Percentiles rank a stretch among this genome's conserved stretches.
These are phyloP conservation scores for Dasyprocta punctata DNA, from an alignment of 2,113 vertebrate species.

Conservation along the genomic window DNA sequence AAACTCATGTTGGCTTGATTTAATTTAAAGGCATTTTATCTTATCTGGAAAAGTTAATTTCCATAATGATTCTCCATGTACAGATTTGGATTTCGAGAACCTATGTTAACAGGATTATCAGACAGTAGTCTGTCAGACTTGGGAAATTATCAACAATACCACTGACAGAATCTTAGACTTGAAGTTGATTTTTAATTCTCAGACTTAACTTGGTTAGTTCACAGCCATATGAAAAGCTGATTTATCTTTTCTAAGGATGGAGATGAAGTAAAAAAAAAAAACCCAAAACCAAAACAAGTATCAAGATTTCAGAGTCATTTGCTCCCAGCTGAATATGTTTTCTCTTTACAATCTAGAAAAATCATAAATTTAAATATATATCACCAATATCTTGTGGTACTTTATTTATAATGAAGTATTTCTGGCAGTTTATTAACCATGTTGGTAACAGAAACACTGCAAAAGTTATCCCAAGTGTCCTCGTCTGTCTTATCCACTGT, in stretches of 20 bases:
- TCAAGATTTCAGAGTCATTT: conserved; percentile 40
- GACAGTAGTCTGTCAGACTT: not conserved
- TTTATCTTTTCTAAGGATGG: not conserved
- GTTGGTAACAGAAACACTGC: not conserved
- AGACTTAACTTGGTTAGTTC: conserved; percentile 30
- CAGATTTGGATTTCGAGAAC: conserved; percentile 34
- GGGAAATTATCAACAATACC: conserved; percentile 25
- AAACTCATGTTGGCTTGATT: conserved; percentile 37
- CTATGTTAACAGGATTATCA: conserved; percentile 10
- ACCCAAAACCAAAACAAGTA: not conserved
- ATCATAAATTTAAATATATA: not conserved
- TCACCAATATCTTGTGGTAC: not conserved
- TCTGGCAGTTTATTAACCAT: not conserved
- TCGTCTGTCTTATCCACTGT: not conserved
- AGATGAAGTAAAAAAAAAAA: conserved; percentile 29
- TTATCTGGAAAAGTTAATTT: conserved; percentile 34
- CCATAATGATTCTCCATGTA: conserved; percentile 31
- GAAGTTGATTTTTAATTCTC: not conserved
- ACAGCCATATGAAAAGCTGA: conserved; percentile 44
- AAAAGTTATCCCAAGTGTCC: not conserved
- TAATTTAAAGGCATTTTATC: conserved; percentile 30
- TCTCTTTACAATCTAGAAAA: not conserved
- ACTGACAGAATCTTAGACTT: conserved; percentile 20
- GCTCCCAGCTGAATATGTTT: not conserved
- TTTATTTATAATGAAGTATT: not conserved